These are phyloP conservation scores for Drosophila testacea DNA, from an alignment of 2,888 invertebrate genomes.

Conservation along the genomic window DNA sequence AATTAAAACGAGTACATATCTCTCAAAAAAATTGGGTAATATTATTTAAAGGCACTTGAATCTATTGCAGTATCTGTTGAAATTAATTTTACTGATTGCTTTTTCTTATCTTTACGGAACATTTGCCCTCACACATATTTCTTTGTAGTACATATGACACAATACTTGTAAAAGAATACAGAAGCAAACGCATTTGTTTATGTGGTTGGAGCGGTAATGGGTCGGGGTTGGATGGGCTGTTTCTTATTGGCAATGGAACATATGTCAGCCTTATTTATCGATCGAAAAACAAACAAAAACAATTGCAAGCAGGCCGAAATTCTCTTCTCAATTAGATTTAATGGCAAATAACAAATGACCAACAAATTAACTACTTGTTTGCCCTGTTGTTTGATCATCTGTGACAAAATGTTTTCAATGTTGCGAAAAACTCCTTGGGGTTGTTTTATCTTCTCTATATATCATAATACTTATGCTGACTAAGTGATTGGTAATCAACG, in stretches of 20 bases:
- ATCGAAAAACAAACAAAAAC: constrained; percentile 58
- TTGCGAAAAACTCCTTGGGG: constrained; percentile 23
- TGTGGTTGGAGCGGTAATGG: constrained; percentile 28
- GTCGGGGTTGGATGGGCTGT: background rate
- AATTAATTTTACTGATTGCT: constrained; percentile 44
- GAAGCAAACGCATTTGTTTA: constrained; percentile 7
- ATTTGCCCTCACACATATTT: constrained; percentile 22
- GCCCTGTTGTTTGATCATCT: constrained; percentile 74
- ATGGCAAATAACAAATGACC: constrained; percentile 81
- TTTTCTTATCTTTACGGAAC: constrained; percentile 40
- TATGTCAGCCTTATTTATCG: constrained; percentile 68
- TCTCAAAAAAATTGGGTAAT: background rate
- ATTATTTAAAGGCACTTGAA: background rate
- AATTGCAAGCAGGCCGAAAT: constrained; percentile 49
- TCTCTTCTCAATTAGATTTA: constrained; percentile 73
- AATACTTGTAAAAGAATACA: background rate
- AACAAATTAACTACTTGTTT: constrained; percentile 80
- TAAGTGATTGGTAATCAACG: constrained; percentile 4
- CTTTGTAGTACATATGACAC: background rate
- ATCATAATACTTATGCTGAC: background rate
- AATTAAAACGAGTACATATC: background rate
- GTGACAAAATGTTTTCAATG: constrained; percentile 68
- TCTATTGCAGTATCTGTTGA: constrained; percentile 6
- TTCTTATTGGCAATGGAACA: constrained; percentile 53
- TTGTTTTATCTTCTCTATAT: constrained; percentile 21